Conservation (phyloP, 1,140 invertebrate genomes). For the Sitodiplosis mosellana region DNA sequence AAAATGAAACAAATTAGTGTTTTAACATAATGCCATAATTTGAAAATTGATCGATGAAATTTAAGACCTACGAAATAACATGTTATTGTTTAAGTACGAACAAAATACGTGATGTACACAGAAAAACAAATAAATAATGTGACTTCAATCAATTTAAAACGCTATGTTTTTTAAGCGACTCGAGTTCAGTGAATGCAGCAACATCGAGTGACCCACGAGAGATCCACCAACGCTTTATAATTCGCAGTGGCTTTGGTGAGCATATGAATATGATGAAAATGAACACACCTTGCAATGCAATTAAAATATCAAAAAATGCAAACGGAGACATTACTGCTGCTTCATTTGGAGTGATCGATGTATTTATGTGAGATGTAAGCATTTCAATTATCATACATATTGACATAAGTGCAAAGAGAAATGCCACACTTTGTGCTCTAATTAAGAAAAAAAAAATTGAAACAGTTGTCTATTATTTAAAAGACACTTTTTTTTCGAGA, state of each 20-base stretch:
- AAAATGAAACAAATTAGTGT: too few relatives aligned
- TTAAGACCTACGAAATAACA: too few relatives aligned
- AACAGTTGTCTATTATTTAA: background rate
- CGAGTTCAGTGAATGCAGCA: too few relatives aligned
- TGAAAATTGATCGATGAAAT: too few relatives aligned
- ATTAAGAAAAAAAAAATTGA: background rate
- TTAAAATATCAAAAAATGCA: conserved; percentile 3
- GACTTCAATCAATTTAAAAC: too few relatives aligned
- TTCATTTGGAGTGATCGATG: background rate
- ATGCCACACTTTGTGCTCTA: conserved; percentile 1
- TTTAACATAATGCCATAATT: too few relatives aligned
- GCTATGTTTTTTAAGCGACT: too few relatives aligned
- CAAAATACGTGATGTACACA: too few relatives aligned
- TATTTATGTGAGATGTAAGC: conserved; percentile 1
- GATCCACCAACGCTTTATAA: conserved; percentile 2
- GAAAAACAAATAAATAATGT: too few relatives aligned
- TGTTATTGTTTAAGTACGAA: too few relatives aligned
- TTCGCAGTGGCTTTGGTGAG: conserved; percentile 1
- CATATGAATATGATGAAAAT: conserved; percentile 4
- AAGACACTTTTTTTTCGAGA: background rate
- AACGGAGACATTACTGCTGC: background rate
- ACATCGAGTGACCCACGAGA: background rate
- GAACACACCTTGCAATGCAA: conserved; percentile 2
- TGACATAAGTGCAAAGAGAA: conserved; percentile 2
- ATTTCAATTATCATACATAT: conserved; percentile 4